Evolutionary conservation across 1,140 invertebrate genomes (phyloP), one percentile per base, ranked within the genome.

Genomic region (Magallana ariakensis): DNA sequence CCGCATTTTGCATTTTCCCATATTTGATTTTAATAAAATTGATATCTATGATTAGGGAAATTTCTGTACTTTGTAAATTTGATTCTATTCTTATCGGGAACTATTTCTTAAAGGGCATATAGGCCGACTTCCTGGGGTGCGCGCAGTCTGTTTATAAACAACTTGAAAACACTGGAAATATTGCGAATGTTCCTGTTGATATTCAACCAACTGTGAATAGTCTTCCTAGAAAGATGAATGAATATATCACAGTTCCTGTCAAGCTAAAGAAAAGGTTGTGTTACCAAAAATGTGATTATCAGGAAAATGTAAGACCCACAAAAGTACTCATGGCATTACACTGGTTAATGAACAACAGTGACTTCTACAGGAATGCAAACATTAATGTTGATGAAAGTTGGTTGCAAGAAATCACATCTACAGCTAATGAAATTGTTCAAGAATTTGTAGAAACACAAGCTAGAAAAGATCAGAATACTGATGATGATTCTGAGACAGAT

Each of bases 241-340:
- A 89, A 13, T 55, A 56, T 54, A 62, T 22, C 46, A 89, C 86
- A 53, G 84, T 89, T 57, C 19, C 88, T 16, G 84, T 87, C 7
- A 87, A 87, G 56, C 46, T 89, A 56, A 89, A 89, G 60, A 82
- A 83, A 82, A 80, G 83, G 46, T 8, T 89, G n/a, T 84, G 62
- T 33, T 85, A 87, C 55, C 84, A 81, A n/a, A 16, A 54, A 75
- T 75, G 53, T 85, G 83, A 66, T 53, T 80, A 46, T 46, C 85
- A 26, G 55, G 85, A 89, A 89, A 89, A 87, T 86, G 54, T 89
- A 9, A 22, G 86, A 16, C 88, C 88, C 11, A 53, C 13, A 19
- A 56, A 26, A 33, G 86, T 87, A 57, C 11, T 84, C 11, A 46
- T 46, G 75, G 86, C 60, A 26, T 75, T 84, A 60, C 16, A 70